These are phyloP conservation scores for Pseudomyrmex cubaensis DNA, from an alignment of 1,140 invertebrate species.

Conservation along the genomic window DNA sequence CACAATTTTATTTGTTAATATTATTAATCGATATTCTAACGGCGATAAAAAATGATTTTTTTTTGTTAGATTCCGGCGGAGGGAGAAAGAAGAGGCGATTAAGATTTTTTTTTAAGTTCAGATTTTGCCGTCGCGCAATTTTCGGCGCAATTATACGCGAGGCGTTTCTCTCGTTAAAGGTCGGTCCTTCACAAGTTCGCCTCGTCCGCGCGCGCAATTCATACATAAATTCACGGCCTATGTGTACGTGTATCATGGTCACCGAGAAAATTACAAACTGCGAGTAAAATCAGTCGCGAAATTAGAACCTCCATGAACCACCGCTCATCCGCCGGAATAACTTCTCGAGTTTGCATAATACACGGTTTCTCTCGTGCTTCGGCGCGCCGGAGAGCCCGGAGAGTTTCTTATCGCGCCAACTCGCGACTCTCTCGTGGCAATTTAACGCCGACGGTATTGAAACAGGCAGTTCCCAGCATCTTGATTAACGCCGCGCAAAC, in stretches of 20 bases:
- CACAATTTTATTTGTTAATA: no score
- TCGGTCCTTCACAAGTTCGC: background rate
- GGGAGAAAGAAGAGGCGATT: background rate
- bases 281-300: constrained; percentile 26
- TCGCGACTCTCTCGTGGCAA: constrained; percentile 14
- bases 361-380: constrained; percentile 56
- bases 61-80: background rate
- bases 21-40: background rate
- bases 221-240: background rate
- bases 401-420: constrained; percentile 48
- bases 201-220: background rate
- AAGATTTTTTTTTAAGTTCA: background rate
- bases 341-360: constrained; percentile 70
- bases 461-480: constrained; percentile 14
- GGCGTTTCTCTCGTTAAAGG: constrained; percentile 1
- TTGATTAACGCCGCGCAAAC: constrained; percentile 36
- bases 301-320: constrained; percentile 39
- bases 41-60: background rate
- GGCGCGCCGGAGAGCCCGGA: constrained; percentile 1
- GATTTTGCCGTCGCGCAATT: background rate
- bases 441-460: constrained; percentile 52
- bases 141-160: background rate
- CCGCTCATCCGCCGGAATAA: constrained; percentile 73
- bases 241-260: constrained; percentile 20
- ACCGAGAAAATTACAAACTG: constrained; percentile 47